Base-by-base conservation (phyloP, 1,140 invertebrate species). In the Berghia stephanieae region DNA sequence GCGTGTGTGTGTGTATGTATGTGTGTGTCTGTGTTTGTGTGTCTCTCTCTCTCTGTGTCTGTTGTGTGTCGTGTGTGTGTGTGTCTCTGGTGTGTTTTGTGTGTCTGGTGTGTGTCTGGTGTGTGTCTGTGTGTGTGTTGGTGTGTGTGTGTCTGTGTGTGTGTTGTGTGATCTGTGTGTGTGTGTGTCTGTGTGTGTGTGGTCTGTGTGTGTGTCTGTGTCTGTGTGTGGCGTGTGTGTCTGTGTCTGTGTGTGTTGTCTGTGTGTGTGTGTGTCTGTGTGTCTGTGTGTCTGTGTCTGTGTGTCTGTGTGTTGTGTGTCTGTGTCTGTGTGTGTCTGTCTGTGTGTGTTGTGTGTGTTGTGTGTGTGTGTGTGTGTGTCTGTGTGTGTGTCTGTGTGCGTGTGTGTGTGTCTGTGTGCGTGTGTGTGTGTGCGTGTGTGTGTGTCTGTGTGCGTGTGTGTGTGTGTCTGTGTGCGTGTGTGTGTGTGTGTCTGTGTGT, bases 21-120 rank as follows among this genome's bases (percentile, higher is more conserved):
- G 5, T 21, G 5, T 60, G 5, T 60, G 5, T 60, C 55, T 60
- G 55, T 60, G n/a, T 60, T n/a, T 60, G n/a, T 5, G 55, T 60
- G n/a, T 60, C 5, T 60, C 55, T 60, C 5, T 60, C 55, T 60
- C 55, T 60, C 55, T n/a, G n/a, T n/a, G n/a, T 60, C 55, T 60
- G n/a, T 60, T 13, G 46, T 49, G n/a, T n/a, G n/a, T n/a, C 46
- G 46, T 60, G 34, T 60, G 24, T 21, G 5, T 60, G 8, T 60
- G 4, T 60, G 24, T 60, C 34, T 60, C 55, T 60, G 5, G 8
- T 60, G n/a, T 5, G 8, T 60, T 31, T 60, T 60, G 24, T 60
- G 4, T 60, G n/a, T 6, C 36, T 34, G n/a, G 2, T 60, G n/a
- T 60, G 57, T 60, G 57, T n/a, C 8, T 60, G n/a, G n/a, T 60